Evolutionary conservation across 2,888 invertebrate species (phyloP), one percentile per base, ranked within the genome.

Genomic region (Mayetiola destructor): DNA sequence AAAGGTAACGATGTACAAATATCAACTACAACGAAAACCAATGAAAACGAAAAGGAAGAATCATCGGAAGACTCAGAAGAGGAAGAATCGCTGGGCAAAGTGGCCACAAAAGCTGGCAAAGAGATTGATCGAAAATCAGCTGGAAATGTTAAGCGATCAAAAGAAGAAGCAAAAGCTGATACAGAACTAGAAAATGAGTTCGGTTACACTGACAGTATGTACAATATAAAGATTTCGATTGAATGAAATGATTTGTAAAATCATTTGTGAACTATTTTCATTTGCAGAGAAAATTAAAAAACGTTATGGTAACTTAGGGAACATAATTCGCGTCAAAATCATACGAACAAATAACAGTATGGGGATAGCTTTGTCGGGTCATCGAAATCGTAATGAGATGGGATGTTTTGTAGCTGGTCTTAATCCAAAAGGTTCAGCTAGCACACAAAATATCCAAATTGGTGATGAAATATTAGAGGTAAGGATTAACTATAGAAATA

Each of bases 401-500:
- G 92, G 93, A 27, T 94, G 94, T 59, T 95, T 95, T 72, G 84
- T 99, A 29, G 94, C 93, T 64, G 96, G 94, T n/a, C 77, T 99
- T 57, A 86, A 94, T 71, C 89, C 93, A 0, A 84, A 83, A 3
- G 94, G 95, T 14, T 88, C 91, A 3, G 81, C 77, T 60, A 80
- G 80, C 63, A 77, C 82, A 5, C 81, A 82, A 6, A 81, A 85
- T 8, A 80, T 99, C 35, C 80, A 83, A 68, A 82, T 94, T 18
- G 96, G 95, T 1, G 99, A 99, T 70, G 95, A 97, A 73, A 85
- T 97, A 62, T 75, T 95, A 36, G 94, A 95, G 83, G 92, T 92
- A 64, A 71, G 66, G 61, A 6, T 40, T 18, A 6, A 18, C 20
- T 36, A 20, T 12, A 36, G 8, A 14, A 16, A 3, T 53, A 18